A percentile compares a stretch with the other conserved stretches of the same genome.
phyloP scores from a whole-genome alignment of 2,888 invertebrate species.

The Leistus spinibarbis region DNA sequence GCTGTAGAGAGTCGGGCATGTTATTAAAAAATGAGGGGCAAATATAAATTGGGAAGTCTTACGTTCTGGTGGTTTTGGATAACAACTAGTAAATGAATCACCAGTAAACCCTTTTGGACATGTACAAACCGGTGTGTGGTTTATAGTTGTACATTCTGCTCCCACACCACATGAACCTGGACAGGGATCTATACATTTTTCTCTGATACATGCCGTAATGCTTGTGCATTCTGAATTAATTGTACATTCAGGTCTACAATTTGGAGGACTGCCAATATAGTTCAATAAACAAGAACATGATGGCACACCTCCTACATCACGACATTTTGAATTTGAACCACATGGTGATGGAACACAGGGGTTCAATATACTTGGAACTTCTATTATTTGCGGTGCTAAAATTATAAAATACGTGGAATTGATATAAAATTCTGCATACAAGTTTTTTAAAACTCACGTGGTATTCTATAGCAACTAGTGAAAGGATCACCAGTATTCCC shows the following conservation, averaged over 20 bases:
- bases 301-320: conserved; percentile 60
- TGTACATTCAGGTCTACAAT: conserved; percentile 75
- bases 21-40: not conserved
- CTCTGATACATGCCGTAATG: conserved; percentile 71
- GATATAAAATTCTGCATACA: conserved; percentile 38
- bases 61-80: conserved; percentile 47
- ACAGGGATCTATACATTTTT: conserved; percentile 74
- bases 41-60: not conserved
- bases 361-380: conserved; percentile 58
- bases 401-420: not conserved
- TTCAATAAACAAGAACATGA: conserved; percentile 68
- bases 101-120: conserved; percentile 65
- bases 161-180: conserved; percentile 68
- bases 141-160: conserved; percentile 67
- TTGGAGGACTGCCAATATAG: conserved; percentile 73
- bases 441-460: conserved; percentile 51
- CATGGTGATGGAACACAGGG: conserved; percentile 77
- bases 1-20: not conserved
- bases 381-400: conserved; percentile 53
- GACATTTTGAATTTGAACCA: conserved; percentile 78
- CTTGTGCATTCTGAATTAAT: conserved; percentile 70
- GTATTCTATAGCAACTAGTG: conserved; percentile 61
- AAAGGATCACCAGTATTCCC: conserved; percentile 71
- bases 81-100: conserved; percentile 62
- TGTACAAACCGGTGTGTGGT: conserved; percentile 65